Percentiles rank a stretch among this genome's conserved stretches.
These are phyloP conservation scores for Atethmia centrago DNA, from an alignment of 2,888 invertebrate genomes.

Conservation along the genomic window DNA sequence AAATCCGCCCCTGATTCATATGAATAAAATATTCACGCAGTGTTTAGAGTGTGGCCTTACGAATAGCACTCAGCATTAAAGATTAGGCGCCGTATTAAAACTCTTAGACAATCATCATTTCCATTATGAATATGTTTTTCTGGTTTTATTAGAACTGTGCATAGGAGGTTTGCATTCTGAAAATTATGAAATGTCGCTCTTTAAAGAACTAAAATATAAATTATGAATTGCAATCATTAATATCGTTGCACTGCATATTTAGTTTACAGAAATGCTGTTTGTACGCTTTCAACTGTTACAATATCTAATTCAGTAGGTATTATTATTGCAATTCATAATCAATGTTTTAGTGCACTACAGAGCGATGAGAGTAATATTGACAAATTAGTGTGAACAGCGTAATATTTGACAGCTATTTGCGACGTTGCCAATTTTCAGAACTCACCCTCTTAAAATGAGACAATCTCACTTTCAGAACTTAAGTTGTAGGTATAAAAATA, in stretches of 20 bases:
- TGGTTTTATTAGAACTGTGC: background rate
- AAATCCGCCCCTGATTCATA: conserved; percentile 20
- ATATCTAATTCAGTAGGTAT: background rate
- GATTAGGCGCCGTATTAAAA: background rate
- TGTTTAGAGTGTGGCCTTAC: conserved; percentile 14
- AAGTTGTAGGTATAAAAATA: background rate
- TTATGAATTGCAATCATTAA: background rate
- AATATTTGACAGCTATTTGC: background rate
- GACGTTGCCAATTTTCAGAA: background rate
- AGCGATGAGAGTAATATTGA: background rate
- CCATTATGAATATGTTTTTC: background rate
- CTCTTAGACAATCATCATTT: background rate
- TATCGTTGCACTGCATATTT: background rate
- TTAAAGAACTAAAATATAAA: background rate
- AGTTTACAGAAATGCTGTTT: background rate
- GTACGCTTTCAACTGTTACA: background rate
- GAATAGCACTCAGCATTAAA: conserved; percentile 7
- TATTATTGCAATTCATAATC: background rate
- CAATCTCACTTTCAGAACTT: background rate
- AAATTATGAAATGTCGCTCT: background rate
- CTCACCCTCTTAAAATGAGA: background rate
- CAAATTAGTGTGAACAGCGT: background rate
- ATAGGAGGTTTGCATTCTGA: background rate
- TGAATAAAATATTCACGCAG: conserved; percentile 34
- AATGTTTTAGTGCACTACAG: background rate